Evolutionary conservation across 2,113 vertebrate genomes (phyloP).

Genomic region (Actinemys pallida): DNA sequence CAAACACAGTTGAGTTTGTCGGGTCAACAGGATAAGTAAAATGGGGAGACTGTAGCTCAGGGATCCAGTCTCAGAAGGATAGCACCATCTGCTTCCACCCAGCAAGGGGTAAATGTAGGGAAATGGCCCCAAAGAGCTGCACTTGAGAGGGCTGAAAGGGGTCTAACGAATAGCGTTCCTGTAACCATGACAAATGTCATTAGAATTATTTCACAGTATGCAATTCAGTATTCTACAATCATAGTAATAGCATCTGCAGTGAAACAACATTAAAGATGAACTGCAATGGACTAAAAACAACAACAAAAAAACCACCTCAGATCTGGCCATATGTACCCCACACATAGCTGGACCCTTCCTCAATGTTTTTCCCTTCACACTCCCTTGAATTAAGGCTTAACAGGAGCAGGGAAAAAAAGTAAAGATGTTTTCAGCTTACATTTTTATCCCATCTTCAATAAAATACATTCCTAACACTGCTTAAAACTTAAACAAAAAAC

Average conservation of each 20-base stretch:
- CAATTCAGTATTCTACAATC: not conserved
- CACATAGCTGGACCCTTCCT: not conserved
- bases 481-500: not conserved
- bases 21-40: not conserved
- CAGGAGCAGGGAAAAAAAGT: not conserved
- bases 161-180: not conserved
- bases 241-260: not conserved
- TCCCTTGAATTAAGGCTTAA: not conserved
- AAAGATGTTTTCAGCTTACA: not conserved
- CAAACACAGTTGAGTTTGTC: not conserved
- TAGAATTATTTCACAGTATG: not conserved
- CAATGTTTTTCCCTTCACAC: not conserved
- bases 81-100: too few relatives aligned
- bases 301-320: not conserved
- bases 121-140: fast-evolving
- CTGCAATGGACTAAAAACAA: not conserved
- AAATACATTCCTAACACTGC: not conserved
- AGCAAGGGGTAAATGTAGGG: not conserved
- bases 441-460: not conserved
- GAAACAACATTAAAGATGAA: not conserved
- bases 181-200: not conserved
- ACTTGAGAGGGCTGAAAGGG: fast-evolving
- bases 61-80: not conserved
- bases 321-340: fast-evolving
- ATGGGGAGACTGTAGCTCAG: not conserved